Evolutionary conservation across 2,797 vertebrate species (phyloP), one percentile per base, ranked within the genome.

Genomic region (Peromyscus nudipes): DNA sequence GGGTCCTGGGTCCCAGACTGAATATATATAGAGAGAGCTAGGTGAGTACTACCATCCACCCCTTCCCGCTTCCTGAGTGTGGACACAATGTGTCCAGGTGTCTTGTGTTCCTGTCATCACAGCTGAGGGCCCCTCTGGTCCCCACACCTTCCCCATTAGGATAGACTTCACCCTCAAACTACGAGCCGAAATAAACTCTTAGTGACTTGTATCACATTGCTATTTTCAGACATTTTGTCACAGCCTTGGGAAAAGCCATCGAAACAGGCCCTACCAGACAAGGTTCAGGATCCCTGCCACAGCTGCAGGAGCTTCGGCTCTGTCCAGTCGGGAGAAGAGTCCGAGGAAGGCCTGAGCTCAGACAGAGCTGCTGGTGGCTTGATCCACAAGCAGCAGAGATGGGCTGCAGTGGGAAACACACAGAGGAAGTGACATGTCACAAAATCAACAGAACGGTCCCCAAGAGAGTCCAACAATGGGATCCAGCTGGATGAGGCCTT

Each of bases 221-320:
- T 16, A 52, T 75, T 40, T 60, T 7, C 37, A 17, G 31, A 52
- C 8, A 8, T 73, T 37, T 73, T 88, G 69, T 31, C 25, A 31
- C 10, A 60, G n/a, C 86, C 57, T 1, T 88, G 86, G 37, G 10
- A 60, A 40, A 88, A 31, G 52, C 43, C 10, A 43, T 37, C 52
- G 13, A 46, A 19, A 65, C 40, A 34, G 31, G 5, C 64, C 6
- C 43, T 69, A 34, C 1, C 0, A 46, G 29, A 34, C 0, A 7
- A 65, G 31, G 34, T 34, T 92, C 6, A 13, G 86, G n/a, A 40
- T 71, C 34, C 9, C 23, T 73, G 73, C 34, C 6, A 40, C 14
- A 6, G 12, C 9, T 19, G 49, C 46, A 46, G 84, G 85, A 76
- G 14, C 40, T 31, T 29, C 11, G 4, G 29, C 21, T 46, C 13